Percentiles rank a stretch among this genome's conserved stretches.
Conservation (phyloP, 2,113 vertebrate genomes). For the Tor tambroides region DNA sequence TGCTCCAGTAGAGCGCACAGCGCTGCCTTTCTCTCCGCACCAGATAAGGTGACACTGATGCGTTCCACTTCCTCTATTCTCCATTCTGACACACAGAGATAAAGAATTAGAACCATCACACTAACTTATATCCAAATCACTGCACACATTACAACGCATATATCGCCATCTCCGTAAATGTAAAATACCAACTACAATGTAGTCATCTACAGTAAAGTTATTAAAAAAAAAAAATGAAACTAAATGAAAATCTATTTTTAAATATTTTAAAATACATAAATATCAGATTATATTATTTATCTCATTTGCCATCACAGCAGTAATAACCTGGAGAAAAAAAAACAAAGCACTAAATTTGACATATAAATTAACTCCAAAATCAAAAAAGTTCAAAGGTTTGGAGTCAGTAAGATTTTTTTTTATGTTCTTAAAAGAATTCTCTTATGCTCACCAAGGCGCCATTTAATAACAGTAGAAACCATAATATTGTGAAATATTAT, state of each 20-base stretch:
- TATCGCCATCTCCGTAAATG: neutral
- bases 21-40: conserved; percentile 86
- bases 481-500: too few relatives aligned
- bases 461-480: too few relatives aligned
- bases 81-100: conserved; percentile 80
- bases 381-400: too few relatives aligned
- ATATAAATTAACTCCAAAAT: neutral
- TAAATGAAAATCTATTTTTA: too few relatives aligned
- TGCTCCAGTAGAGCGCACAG: conserved; percentile 87
- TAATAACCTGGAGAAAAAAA: too few relatives aligned
- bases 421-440: neutral
- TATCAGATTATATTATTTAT: neutral
- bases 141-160: conserved; percentile 3
- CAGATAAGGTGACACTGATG: conserved; percentile 76
- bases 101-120: neutral
- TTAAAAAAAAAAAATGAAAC: too few relatives aligned
- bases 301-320: neutral
- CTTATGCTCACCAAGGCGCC: neutral
- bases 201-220: neutral
- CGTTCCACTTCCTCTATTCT: conserved; percentile 74
- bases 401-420: too few relatives aligned
- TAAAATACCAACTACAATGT: neutral
- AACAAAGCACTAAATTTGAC: too few relatives aligned
- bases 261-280: neutral
- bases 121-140: neutral